Conservation (phyloP, 2,888 invertebrate species). For the Oasisia sp. region DNA sequence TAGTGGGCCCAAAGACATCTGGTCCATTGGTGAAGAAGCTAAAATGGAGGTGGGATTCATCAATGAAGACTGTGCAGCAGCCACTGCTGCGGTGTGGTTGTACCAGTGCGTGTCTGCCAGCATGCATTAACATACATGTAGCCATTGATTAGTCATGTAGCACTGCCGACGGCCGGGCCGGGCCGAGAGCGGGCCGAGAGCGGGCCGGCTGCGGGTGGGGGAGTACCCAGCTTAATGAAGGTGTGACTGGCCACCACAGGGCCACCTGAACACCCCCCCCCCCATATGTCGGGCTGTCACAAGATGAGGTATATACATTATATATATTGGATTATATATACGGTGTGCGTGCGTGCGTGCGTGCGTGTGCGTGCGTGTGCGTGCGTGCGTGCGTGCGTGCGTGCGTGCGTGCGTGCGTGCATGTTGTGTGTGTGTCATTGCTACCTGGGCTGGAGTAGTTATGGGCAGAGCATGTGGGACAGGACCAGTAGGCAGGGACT, state of each 20-base stretch:
- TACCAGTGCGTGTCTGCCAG: background rate
- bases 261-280: background rate
- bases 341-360: too few relatives aligned
- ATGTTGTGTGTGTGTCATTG: background rate
- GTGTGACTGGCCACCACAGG: background rate
- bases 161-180: background rate
- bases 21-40: background rate
- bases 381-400: too few relatives aligned
- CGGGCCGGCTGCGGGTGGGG: background rate
- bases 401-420: background rate
- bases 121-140: background rate
- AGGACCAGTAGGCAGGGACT: background rate
- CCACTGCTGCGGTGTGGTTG: background rate
- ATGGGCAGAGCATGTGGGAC: background rate
- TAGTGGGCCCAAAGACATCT: background rate
- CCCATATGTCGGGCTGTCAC: background rate
- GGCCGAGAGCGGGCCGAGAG: too few relatives aligned
- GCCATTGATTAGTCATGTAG: constrained; percentile 6
- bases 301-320: background rate
- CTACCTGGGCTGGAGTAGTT: background rate
- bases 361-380: background rate
- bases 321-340: too few relatives aligned
- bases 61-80: background rate
- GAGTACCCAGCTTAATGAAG: background rate
- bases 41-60: background rate